Evolutionary conservation across 2,113 vertebrate genomes (phyloP), one percentile per base, ranked within the genome.

Genomic region (Cyprinodon tularosa): DNA sequence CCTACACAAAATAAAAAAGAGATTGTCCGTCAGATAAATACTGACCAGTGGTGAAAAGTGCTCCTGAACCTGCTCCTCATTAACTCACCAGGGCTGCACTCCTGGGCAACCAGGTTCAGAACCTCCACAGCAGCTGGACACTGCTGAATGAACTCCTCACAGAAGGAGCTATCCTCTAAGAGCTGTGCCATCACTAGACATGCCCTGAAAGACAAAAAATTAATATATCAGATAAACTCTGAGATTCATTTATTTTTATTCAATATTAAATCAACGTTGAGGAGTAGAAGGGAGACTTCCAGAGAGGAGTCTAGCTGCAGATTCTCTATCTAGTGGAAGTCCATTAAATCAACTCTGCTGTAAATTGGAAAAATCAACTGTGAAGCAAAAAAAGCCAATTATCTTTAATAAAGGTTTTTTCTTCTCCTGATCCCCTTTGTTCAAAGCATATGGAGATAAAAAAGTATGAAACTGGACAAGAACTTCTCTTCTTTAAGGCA

Each of bases 141-240:
- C 88, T 99, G 98, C 85, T 99, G 97, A 90, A 99, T 98, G 89
- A 99, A 99, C 90, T 99, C 98, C 93, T 99, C 98, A 95, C 98
- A 99, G 89, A 99, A 99, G 4, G 96, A 97, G 90, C 97, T 99
- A 91, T 99, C 97, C 93, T 99, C 97, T 83, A 99, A 94, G 71
- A 99, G 94, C 93, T 99, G 98, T 74, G 98, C 98, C 98, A 99
- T 99, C 89, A 99, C 97, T 93, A 99, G 93, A 85, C 98, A 99
- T 65, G 98, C 95, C 93, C 98, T 99, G 83, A 75, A 67, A 79
- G 82, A 72, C 4, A 45, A 14, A n/a, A 44, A 64, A 40, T 12
- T 1, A 20, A 45, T 2, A 13, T 53, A 13, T 12, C 29, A 73
- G 20, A 63, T 3, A 72, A 71, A 12, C 0, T 17, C 45, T 3